A percentile compares a stretch with the other conserved stretches of the same genome.
Evolutionary conservation across 2,113 vertebrate genomes (phyloP).

Genomic region (Colinus virginianus): DNA sequence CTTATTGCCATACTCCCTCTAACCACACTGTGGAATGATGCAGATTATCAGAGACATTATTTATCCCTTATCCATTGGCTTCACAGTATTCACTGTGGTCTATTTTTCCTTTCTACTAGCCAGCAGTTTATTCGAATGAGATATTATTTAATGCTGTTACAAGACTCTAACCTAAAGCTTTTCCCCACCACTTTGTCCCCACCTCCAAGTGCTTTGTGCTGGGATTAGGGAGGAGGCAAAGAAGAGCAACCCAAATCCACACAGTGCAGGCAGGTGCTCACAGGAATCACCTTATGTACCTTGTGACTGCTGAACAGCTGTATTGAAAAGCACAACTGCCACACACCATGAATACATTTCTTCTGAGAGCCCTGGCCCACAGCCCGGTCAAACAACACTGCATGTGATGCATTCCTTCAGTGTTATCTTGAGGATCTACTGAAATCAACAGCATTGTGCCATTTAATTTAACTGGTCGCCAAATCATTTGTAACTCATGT

Average conservation of each 20-base stretch:
- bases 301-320: background rate
- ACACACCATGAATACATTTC: background rate
- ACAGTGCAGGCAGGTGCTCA: background rate
- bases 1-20: background rate
- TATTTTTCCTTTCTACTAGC: background rate
- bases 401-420: background rate
- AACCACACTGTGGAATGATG: background rate
- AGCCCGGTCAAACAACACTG: background rate
- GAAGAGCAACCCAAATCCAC: background rate
- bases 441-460: background rate
- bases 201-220: fast-evolving
- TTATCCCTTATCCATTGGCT: background rate
- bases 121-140: background rate
- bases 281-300: background rate
- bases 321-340: background rate
- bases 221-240: background rate
- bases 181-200: background rate
- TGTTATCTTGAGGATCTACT: background rate
- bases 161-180: background rate
- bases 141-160: background rate
- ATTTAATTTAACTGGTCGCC: background rate
- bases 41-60: background rate
- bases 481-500: background rate
- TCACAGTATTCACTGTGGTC: background rate
- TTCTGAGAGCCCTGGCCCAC: background rate